These are phyloP conservation scores for Lynx canadensis DNA, from an alignment of 2,113 vertebrate genomes.

Conservation along the genomic window DNA sequence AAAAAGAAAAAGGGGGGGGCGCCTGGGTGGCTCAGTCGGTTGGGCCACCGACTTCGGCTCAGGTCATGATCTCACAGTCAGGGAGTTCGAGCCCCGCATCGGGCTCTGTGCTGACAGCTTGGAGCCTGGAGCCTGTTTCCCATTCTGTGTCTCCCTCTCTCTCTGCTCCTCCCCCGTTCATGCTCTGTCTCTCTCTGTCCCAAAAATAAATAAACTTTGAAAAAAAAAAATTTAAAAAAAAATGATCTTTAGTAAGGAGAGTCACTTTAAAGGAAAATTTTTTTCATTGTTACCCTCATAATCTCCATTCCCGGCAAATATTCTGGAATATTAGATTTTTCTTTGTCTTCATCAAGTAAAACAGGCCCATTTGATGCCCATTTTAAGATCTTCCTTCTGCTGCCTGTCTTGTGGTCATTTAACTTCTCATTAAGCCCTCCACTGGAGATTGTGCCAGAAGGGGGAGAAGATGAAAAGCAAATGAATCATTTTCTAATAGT, in stretches of 20 bases:
- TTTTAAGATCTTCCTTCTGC: constrained; percentile 31
- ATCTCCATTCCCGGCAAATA: constrained; percentile 19
- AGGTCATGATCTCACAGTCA: too few relatives aligned
- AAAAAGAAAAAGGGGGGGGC: too few relatives aligned
- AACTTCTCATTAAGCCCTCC: constrained; percentile 45
- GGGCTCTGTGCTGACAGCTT: too few relatives aligned
- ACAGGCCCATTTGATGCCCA: neutral
- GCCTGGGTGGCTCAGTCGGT: too few relatives aligned
- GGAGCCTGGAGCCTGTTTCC: too few relatives aligned
- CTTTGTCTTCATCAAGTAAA: constrained; percentile 44
- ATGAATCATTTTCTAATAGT: constrained; percentile 70
- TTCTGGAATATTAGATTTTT: constrained; percentile 40
- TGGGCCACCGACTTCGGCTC: too few relatives aligned
- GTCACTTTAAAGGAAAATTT: neutral
- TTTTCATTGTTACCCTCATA: neutral
- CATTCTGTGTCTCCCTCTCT: too few relatives aligned
- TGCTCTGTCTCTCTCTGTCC: too few relatives aligned
- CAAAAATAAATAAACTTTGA: too few relatives aligned
- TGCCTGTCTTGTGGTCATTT: constrained; percentile 48
- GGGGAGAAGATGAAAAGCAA: constrained; percentile 62
- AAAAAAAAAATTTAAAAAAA: too few relatives aligned
- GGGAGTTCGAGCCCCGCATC: too few relatives aligned
- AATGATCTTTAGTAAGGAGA: constrained; percentile 5
- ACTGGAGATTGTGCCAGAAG: constrained; percentile 14
- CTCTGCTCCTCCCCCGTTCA: too few relatives aligned